Evolutionary conservation across 2,797 vertebrate genomes (phyloP), one percentile per base, ranked within the genome.

Genomic region (Phoebastria nigripes): DNA sequence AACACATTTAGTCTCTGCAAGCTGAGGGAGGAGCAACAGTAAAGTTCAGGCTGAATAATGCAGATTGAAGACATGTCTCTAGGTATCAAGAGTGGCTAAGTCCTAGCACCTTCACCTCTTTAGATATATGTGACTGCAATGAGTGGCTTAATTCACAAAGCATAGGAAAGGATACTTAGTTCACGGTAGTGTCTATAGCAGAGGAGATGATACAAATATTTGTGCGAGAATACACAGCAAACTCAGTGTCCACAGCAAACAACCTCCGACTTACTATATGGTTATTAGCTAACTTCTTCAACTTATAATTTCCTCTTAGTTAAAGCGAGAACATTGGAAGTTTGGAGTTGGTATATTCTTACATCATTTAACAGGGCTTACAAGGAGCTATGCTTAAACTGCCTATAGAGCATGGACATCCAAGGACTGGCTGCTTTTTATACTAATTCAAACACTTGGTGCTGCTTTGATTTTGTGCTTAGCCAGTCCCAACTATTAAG

Each of bases 281-380:
- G 80, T 89, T 95, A 71, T 89, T 87, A 58, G 21, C 47, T 82
- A 95, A 67, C 72, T 91, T 82, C 19, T 91, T 82, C 79, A 93
- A 87, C 85, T 86, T 83, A 33, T 62, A 84, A 79, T 70, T 79
- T 73, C 28, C 5, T 72, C 37, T 51, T 44, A 55, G 86, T 74
- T 82, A 82, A 84, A 93, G 26, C 8, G 20, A 72, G 39, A 90
- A 62, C 26, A 15, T 6, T 54, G 47, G 11, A 76, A 80, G 16
- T 41, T 82, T 87, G 88, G 70, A 94, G 73, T 87, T 84, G 82
- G 93, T 44, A 79, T 54, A 39, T 69, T 72, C 51, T 90, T 70
- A 33, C 6, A 31, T 71, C 44, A 81, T 74, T 70, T 88, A 65
- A 35, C 0, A 3, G 8, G 11, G 6, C 19, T 83, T 81, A 46